phyloP scores from a whole-genome alignment of 2,113 vertebrate genomes.

The Hemiprocne comata region DNA sequence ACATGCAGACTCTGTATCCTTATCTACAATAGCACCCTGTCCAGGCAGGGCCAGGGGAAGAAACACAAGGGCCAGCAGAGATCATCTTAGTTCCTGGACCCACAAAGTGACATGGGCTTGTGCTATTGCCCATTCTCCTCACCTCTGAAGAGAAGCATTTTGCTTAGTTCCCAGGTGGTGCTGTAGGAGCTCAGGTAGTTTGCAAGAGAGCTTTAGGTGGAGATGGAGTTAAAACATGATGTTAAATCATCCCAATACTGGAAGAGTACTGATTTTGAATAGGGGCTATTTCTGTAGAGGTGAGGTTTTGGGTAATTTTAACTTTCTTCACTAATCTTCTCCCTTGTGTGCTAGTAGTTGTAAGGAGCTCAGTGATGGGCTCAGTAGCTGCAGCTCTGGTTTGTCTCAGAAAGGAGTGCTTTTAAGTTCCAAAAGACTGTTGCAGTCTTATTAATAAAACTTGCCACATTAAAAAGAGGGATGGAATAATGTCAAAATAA shows the following conservation, averaged over 20 bases:
- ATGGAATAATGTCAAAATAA: conserved; percentile 67
- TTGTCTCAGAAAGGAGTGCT: not conserved
- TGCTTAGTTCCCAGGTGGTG: not conserved
- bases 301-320: not conserved
- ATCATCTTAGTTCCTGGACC: not conserved
- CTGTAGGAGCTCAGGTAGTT: not conserved
- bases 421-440: conserved; percentile 13
- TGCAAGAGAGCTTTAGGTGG: not conserved
- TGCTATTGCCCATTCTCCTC: fast-evolving
- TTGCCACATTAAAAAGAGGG: conserved; percentile 33
- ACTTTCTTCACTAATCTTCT: not conserved
- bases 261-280: not conserved
- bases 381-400: not conserved
- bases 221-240: not conserved
- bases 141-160: not conserved
- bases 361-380: not conserved
- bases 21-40: not conserved
- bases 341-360: not conserved
- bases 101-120: not conserved
- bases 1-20: not conserved
- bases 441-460: conserved; percentile 41
- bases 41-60: not conserved
- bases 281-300: not conserved
- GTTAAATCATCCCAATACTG: not conserved
- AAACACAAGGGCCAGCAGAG: not conserved